A percentile compares a stretch with the other conserved stretches of the same genome.
Evolutionary conservation across 2,113 vertebrate genomes (phyloP).

Genomic region (Cephalopterus ornatus): DNA sequence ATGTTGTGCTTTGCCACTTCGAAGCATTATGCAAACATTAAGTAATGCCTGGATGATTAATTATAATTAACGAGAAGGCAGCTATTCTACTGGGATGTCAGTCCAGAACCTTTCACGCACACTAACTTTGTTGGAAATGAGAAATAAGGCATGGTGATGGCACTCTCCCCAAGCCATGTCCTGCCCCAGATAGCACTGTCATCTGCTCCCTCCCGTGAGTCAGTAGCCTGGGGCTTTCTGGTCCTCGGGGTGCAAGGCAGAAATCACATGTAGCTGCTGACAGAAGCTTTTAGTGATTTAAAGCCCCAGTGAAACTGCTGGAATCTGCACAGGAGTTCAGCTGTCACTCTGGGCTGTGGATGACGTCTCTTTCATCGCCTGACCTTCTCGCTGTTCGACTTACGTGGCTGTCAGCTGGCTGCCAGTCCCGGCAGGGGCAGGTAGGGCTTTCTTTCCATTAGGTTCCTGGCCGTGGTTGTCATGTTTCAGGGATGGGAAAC

Average conservation of each 20-base stretch:
- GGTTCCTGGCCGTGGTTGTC: background rate
- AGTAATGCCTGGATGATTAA: constrained; percentile 61
- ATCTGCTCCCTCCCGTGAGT: constrained; percentile 51
- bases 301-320: constrained; percentile 28
- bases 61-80: constrained; percentile 53
- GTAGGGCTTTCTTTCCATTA: background rate
- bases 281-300: constrained; percentile 49
- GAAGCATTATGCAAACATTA: constrained; percentile 54
- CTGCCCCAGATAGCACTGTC: constrained; percentile 53
- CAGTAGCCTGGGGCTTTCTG: constrained; percentile 47
- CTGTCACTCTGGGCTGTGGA: constrained; percentile 16
- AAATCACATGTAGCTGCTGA: constrained; percentile 52
- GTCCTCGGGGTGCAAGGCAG: background rate
- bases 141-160: constrained; percentile 33
- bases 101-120: background rate
- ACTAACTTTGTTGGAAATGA: constrained; percentile 11
- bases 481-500: background rate
- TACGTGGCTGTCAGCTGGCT: background rate
- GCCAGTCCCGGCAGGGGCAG: background rate
- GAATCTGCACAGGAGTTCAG: constrained; percentile 21
- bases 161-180: constrained; percentile 44
- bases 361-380: background rate
- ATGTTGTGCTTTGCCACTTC: background rate
- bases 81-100: constrained; percentile 25
- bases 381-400: background rate